Evolutionary conservation across 2,888 invertebrate species (phyloP), one percentile per base, ranked within the genome.

Genomic region (Tinea trinotella): DNA sequence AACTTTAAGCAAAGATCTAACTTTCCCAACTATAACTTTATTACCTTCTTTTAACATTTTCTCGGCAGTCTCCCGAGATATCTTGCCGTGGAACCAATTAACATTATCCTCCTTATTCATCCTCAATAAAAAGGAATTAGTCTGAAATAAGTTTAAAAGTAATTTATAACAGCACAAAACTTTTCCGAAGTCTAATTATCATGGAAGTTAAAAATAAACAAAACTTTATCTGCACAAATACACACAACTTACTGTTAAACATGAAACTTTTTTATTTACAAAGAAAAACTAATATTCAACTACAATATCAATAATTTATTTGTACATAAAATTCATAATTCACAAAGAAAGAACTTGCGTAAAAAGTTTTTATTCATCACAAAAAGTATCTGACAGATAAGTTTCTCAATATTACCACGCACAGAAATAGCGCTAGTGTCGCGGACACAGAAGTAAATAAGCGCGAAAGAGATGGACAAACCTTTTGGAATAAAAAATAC

Each of bases 21-120:
- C 15, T 46, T 17, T 19, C 46, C 19, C 46, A 17, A 19, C 18
- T 2, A 17, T 19, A 18, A 19, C 10, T 19, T 46, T 19, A 40
- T 40, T 61, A 92, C 93, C 92, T 85, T 90, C 88, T 71, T 88
- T 89, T 53, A 94, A 76, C 56, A 93, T 80, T 71, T 88, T 88
- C 80, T 92, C 93, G 50, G 93, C 93, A 60, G 87, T 89, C 74
- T 92, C 92, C 71, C 92, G 88, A 57, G 91, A 89, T 70, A 92
- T 89, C 87, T 91, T 92, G 63, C 92, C 93, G 87, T 93, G 95
- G 79, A 90, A 94, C 94, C 94, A 95, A 74, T 90, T 90, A 67
- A 93, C 89, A 72, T 91, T 90, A 73, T 92, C 92, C 72, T 92
- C 91, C 71, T 89, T 88, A 79, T 87, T 90, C 91, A 90, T 90